phyloP scores from a whole-genome alignment of 2,888 invertebrate species.

The Macaria liturata region DNA sequence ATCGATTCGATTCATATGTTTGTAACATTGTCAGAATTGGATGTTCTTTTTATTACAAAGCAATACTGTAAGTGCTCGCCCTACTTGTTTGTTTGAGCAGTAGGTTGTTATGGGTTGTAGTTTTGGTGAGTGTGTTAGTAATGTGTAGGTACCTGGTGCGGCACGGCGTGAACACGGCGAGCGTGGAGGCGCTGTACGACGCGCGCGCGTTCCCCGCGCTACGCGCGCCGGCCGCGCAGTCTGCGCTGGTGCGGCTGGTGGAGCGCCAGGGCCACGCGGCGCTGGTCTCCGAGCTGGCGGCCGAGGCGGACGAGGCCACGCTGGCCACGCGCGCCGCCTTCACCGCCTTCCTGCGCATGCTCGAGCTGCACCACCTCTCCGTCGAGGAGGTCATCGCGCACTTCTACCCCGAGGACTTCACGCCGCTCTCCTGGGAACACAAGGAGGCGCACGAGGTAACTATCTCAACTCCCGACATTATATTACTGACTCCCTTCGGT shows the following conservation, averaged over 20 bases:
- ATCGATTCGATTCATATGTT: no score
- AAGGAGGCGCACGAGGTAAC: conserved; percentile 86
- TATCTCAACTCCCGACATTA: no score
- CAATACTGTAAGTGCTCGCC: no score
- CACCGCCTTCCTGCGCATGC: conserved; percentile 93
- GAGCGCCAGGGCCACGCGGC: conserved; percentile 92
- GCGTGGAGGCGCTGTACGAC: conserved; percentile 90
- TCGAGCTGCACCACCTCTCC: conserved; percentile 90
- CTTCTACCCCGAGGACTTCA: conserved; percentile 93
- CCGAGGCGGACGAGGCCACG: conserved; percentile 91
- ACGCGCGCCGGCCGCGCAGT: conserved; percentile 91
- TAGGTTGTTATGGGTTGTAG: no score
- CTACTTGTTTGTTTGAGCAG: no score
- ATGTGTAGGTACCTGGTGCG: conserved; percentile 82
- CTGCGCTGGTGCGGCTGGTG: conserved; percentile 92
- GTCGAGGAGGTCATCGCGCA: conserved; percentile 93
- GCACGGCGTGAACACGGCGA: conserved; percentile 88
- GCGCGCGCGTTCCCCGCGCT: conserved; percentile 91
- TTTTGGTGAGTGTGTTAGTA: no score
- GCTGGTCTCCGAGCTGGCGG: conserved; percentile 90
- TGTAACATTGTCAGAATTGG: no score
- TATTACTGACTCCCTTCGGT: no score
- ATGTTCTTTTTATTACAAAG: no score
- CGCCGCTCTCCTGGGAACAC: conserved; percentile 91
- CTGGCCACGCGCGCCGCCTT: conserved; percentile 92